These are phyloP conservation scores for Equus quagga DNA, from an alignment of 2,113 vertebrate species.

Conservation along the genomic window DNA sequence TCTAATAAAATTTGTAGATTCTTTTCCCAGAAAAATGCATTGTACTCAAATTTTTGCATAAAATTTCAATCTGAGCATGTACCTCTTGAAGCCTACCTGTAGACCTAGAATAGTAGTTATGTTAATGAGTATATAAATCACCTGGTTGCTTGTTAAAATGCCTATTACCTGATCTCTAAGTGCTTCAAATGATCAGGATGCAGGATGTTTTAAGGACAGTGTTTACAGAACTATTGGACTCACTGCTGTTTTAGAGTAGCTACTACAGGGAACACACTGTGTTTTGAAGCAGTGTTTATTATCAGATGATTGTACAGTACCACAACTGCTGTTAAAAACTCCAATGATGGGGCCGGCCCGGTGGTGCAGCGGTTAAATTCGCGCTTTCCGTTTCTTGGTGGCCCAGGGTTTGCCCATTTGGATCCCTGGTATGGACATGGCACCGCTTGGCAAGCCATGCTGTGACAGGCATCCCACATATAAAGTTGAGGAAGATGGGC, in stretches of 20 bases:
- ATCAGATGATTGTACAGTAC: not conserved
- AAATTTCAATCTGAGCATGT: not conserved
- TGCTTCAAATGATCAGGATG: not conserved
- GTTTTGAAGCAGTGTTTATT: not conserved
- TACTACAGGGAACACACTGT: not conserved
- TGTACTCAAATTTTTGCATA: not conserved
- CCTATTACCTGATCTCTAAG: not conserved
- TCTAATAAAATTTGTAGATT: not conserved
- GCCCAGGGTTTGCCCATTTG: too few species aligned
- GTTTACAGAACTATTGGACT: not conserved
- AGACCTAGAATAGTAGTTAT: not conserved
- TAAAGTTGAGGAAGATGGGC: too few species aligned
- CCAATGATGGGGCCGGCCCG: not conserved
- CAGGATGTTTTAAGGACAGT: not conserved
- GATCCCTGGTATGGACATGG: too few species aligned
- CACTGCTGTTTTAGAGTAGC: not conserved
- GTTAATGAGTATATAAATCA: not conserved
- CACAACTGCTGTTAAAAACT: conserved; percentile 2
- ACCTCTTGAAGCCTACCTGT: not conserved
- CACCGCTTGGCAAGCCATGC: too few species aligned
- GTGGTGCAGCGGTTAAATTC: too few species aligned
- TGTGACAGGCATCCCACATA: too few species aligned
- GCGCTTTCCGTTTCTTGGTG: too few species aligned
- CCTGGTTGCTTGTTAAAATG: not conserved
- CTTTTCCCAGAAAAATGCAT: not conserved